Conservation (phyloP, 2,797 vertebrate species). For the Neomorphus geoffroyi region DNA sequence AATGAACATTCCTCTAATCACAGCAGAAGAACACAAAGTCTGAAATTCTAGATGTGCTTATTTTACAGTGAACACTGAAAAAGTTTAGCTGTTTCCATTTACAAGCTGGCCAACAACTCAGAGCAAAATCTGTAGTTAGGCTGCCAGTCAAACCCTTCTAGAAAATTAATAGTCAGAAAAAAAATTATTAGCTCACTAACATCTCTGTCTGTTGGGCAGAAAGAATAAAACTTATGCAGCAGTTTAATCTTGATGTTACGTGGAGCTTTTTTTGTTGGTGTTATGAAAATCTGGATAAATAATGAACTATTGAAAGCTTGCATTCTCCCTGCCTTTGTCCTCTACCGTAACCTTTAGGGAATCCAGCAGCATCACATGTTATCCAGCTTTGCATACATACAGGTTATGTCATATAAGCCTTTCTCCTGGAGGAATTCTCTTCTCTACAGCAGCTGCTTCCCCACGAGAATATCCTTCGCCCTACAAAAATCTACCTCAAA, state of each 20-base stretch:
- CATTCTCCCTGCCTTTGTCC: neutral
- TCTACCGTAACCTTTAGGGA: neutral
- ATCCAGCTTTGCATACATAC: neutral
- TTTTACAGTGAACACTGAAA: neutral
- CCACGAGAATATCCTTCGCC: neutral
- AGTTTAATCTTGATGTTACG: neutral
- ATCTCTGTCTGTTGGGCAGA: neutral
- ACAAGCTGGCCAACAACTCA: neutral
- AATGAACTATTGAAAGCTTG: neutral
- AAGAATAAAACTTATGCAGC: neutral
- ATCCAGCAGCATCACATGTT: neutral
- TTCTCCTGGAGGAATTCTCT: neutral
- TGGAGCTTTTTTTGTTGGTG: neutral
- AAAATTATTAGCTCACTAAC: neutral
- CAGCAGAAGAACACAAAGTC: neutral
- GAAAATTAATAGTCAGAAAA: neutral
- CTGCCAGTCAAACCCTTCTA: neutral
- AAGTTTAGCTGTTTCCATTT: neutral
- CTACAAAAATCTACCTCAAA: neutral
- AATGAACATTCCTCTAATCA: neutral
- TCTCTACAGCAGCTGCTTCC: neutral
- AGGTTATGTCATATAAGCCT: neutral
- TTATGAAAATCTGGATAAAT: neutral
- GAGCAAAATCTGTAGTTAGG: neutral
- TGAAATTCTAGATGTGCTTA: neutral